Evolutionary conservation across 2,888 invertebrate species (phyloP).

Genomic region (Scaptomyza flava): DNA sequence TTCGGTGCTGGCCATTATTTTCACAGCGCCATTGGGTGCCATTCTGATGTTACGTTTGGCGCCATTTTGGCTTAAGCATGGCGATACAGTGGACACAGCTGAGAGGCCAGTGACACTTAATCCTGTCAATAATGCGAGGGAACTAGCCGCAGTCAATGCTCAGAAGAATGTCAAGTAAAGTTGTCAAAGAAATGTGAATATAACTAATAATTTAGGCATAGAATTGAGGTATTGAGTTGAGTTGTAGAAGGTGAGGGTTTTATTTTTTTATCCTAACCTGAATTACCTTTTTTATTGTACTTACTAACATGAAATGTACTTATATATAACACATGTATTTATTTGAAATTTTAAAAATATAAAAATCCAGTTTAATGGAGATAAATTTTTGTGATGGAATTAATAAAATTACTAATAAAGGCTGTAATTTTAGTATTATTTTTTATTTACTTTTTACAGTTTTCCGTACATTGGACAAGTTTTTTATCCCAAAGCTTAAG

Average conservation of each 20-base stretch:
- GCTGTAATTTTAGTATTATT: too few relatives aligned
- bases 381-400: slow-evolving; percentile 10
- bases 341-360: background rate
- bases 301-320: slow-evolving; percentile 25
- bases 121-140: slow-evolving; percentile 6
- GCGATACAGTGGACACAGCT: slow-evolving; percentile 48
- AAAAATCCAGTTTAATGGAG: slow-evolving; percentile 27
- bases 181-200: background rate
- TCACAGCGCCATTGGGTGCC: slow-evolving; percentile 86
- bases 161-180: slow-evolving; percentile 27
- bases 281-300: slow-evolving; percentile 13
- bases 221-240: background rate
- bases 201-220: background rate
- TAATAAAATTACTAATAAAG: background rate
- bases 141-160: slow-evolving; percentile 18
- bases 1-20: slow-evolving; percentile 86
- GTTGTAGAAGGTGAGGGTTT: too few relatives aligned
- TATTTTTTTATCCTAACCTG: slow-evolving; percentile 4
- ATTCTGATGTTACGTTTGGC: slow-evolving; percentile 84
- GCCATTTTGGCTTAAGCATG: slow-evolving; percentile 81
- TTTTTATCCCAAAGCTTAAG: too few relatives aligned
- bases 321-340: slow-evolving; percentile 24
- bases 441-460: too few relatives aligned
- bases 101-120: slow-evolving; percentile 25
- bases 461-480: too few relatives aligned